Conservation (phyloP, 2,797 vertebrate genomes). For the Sylvia borin region DNA sequence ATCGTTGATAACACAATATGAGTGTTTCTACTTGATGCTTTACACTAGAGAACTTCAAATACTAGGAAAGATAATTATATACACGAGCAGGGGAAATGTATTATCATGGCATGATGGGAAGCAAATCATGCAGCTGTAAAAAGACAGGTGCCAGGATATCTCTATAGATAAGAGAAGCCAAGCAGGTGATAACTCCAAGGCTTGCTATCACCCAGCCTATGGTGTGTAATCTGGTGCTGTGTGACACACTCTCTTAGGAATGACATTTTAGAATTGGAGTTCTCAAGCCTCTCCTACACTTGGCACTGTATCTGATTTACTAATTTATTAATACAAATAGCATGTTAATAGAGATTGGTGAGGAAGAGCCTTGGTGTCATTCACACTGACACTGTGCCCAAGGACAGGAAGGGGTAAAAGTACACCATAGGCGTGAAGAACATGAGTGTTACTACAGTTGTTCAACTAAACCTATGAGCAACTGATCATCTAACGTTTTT, state of each 20-base stretch:
- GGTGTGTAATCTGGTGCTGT: not conserved
- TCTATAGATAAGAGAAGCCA: not conserved
- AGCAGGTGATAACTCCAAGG: not conserved
- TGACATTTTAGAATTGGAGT: not conserved
- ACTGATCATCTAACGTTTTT: not conserved
- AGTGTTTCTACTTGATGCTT: not conserved
- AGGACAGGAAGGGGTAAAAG: not conserved
- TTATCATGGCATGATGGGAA: not conserved
- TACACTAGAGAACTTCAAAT: not conserved
- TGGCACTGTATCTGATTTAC: not conserved
- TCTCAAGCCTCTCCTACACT: not conserved
- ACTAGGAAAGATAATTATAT: not conserved
- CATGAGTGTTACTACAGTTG: fast-evolving
- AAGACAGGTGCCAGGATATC: not conserved
- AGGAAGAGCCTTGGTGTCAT: not conserved
- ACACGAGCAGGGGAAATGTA: not conserved
- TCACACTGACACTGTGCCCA: not conserved
- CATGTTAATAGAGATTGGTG: not conserved
- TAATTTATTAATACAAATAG: not conserved
- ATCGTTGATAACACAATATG: not conserved
- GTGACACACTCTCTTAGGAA: not conserved
- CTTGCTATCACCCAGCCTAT: not conserved
- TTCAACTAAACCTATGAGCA: not conserved
- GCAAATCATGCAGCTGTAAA: not conserved
- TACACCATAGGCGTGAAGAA: not conserved